phyloP scores from a whole-genome alignment of 2,888 invertebrate species.

The Tinea semifulvella region DNA sequence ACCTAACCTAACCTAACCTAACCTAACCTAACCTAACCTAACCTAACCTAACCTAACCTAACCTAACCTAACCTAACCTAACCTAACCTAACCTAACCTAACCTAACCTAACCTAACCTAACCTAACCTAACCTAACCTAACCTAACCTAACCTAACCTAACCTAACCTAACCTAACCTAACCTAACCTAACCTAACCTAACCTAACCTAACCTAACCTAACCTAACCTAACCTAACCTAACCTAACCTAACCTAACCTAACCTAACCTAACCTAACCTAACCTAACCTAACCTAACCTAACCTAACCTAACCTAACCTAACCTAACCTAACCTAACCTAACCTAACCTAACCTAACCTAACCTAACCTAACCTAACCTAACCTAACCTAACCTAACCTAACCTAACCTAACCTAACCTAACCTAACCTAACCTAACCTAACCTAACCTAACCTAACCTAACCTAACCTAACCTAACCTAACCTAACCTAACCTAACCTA shows the following conservation, averaged over 20 bases:
- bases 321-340: constrained; percentile 10
- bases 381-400: constrained; percentile 10
- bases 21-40: constrained; percentile 10
- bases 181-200: constrained; percentile 10
- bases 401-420: constrained; percentile 8
- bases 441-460: constrained; percentile 10
- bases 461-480: constrained; percentile 10
- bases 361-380: constrained; percentile 10
- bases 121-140: constrained; percentile 12
- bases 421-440: constrained; percentile 7
- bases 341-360: constrained; percentile 10
- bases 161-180: constrained; percentile 11
- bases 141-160: constrained; percentile 12
- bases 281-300: constrained; percentile 10
- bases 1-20: constrained; percentile 12
- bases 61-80: constrained; percentile 12
- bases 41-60: constrained; percentile 12
- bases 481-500: constrained; percentile 5
- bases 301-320: constrained; percentile 4
- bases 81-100: constrained; percentile 12
- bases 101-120: constrained; percentile 12
- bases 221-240: constrained; percentile 10
- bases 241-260: constrained; percentile 5
- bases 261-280: constrained; percentile 10
- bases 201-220: constrained; percentile 4